These are phyloP conservation scores for Actinostola sp. DNA, from an alignment of 92 coral and sea anemone genomes.

Conservation along the genomic window DNA sequence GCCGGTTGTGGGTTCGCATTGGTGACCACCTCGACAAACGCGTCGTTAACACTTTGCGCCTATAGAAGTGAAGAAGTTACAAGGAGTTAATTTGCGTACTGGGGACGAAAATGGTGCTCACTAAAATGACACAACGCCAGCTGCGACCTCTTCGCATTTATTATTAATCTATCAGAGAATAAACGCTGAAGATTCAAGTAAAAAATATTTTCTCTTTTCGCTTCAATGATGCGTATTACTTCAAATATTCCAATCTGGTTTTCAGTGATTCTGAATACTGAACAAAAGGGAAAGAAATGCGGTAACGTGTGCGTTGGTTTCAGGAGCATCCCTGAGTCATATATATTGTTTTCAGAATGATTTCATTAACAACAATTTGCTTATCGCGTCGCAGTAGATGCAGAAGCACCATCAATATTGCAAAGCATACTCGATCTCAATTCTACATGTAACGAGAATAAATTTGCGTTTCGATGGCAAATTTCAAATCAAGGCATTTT, in stretches of 20 bases:
- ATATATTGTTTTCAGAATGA: slow-evolving; percentile 18
- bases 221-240: neutral
- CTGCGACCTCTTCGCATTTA: slow-evolving; percentile 24
- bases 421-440: slow-evolving; percentile 38
- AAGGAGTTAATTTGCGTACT: slow-evolving; percentile 29
- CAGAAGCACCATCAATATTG: slow-evolving; percentile 75
- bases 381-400: slow-evolving; percentile 46
- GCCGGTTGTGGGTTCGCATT: too few species aligned
- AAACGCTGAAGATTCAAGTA: slow-evolving; percentile 25
- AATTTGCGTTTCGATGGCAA: slow-evolving; percentile 10
- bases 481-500: neutral
- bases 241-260: neutral
- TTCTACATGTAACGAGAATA: slow-evolving; percentile 22
- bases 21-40: too few species aligned
- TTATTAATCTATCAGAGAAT: slow-evolving; percentile 30
- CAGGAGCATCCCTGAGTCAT: neutral
- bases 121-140: slow-evolving; percentile 32
- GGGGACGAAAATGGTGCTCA: slow-evolving; percentile 21
- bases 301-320: neutral
- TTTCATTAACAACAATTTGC: slow-evolving; percentile 46
- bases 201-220: neutral
- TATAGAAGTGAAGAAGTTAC: slow-evolving; percentile 9
- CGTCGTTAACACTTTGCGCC: slow-evolving; percentile 12
- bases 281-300: neutral
- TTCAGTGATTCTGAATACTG: neutral